Evolutionary conservation across 2,113 vertebrate species (phyloP).

Genomic region (Bagarius yarrelli): DNA sequence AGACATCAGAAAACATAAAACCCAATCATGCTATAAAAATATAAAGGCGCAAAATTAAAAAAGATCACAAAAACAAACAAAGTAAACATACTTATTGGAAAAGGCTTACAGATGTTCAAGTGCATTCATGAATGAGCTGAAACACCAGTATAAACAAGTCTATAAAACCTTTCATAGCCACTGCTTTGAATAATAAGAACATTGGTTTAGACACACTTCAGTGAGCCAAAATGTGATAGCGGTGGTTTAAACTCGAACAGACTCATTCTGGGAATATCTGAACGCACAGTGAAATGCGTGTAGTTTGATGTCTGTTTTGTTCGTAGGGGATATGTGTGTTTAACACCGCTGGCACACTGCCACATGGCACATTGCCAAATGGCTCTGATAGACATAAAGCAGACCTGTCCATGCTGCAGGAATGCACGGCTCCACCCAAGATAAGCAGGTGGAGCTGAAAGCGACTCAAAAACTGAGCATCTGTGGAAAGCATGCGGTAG

Average conservation of each 20-base stretch:
- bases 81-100: slow-evolving; percentile 32
- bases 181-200: slow-evolving; percentile 10
- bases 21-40: slow-evolving; percentile 7
- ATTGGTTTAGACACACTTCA: slow-evolving; percentile 4
- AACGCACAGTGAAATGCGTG: background rate
- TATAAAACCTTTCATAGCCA: slow-evolving; percentile 7
- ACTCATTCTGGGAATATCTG: background rate
- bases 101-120: slow-evolving; percentile 17
- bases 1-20: background rate
- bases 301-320: slow-evolving; percentile 12
- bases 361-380: slow-evolving; percentile 47
- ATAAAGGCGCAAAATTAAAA: background rate
- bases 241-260: background rate
- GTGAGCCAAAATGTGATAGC: background rate
- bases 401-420: slow-evolving; percentile 60
- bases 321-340: slow-evolving; percentile 32
- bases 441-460: slow-evolving; percentile 57
- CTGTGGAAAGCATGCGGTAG: slow-evolving; percentile 28
- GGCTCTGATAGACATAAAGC: slow-evolving; percentile 44
- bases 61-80: background rate
- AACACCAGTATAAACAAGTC: slow-evolving; percentile 31
- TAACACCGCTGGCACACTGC: slow-evolving; percentile 47
- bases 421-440: slow-evolving; percentile 56
- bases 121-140: slow-evolving; percentile 42
- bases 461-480: slow-evolving; percentile 46